These are phyloP conservation scores for Pelobates fuscus DNA, from an alignment of 2,113 vertebrate genomes.

Conservation along the genomic window DNA sequence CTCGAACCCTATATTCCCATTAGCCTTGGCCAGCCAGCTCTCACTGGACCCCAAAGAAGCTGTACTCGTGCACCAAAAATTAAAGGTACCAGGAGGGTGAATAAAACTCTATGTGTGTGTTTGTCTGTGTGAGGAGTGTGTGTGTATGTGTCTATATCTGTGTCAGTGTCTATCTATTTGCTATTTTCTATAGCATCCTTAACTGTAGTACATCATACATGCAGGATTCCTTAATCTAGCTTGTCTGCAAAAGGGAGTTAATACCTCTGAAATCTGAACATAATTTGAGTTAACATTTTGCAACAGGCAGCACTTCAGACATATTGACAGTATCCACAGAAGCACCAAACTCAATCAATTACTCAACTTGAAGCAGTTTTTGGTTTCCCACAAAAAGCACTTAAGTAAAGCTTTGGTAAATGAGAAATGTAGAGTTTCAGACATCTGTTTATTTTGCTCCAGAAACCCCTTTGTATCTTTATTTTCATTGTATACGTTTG, in stretches of 20 bases:
- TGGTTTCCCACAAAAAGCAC: constrained; percentile 53
- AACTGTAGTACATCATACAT: no score
- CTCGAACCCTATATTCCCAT: no score
- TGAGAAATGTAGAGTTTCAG: constrained; percentile 33
- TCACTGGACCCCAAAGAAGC: no score
- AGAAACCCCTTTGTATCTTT: background rate
- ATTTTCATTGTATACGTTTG: constrained; percentile 49
- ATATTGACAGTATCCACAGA: constrained; percentile 57
- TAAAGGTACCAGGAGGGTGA: no score
- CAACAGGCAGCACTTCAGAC: constrained; percentile 35
- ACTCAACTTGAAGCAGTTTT: constrained; percentile 41
- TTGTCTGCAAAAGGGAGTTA: background rate
- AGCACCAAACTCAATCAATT: constrained; percentile 45
- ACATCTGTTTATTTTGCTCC: constrained; percentile 10
- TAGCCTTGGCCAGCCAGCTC: no score
- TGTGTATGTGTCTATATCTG: no score
- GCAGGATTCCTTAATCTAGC: no score
- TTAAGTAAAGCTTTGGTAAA: constrained; percentile 42
- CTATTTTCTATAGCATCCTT: no score
- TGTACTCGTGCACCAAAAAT: no score
- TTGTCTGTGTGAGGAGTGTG: no score
- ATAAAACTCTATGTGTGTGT: no score
- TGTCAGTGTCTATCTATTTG: no score
- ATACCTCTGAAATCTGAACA: constrained; percentile 63
- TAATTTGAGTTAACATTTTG: constrained; percentile 60